Evolutionary conservation across 2,113 vertebrate genomes (phyloP), one percentile per base, ranked within the genome.

Genomic region (Campylomormyrus numenius): DNA sequence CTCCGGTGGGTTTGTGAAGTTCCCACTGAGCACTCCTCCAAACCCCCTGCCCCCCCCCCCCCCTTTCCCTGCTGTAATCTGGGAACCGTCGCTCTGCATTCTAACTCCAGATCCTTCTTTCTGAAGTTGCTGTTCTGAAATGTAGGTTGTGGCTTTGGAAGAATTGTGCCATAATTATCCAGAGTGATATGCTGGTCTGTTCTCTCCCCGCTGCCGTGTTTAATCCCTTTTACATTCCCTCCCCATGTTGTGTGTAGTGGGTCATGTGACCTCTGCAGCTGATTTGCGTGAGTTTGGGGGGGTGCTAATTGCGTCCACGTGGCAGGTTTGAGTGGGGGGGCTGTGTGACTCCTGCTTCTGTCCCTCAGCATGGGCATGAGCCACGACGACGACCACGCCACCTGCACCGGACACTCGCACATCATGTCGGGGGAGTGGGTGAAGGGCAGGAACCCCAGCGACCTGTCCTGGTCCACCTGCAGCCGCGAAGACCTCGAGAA

Each of bases 381-480:
- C 93, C 98, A 99, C 0, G 98, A 99, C 0, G 98, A 99, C 0
- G 98, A 99, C 89, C 97, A 99, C 46, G 92, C 95, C 0, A 94
- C 97, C 70, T 99, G 98, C 52, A 96, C 96, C 0, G 97, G 97
- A 31, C 96, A 97, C 91, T 98, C 98, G 50, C 97, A 99, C 93
- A 98, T 99, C 92, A 99, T 99, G 98, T 99, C 98, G 0, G 98
- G 98, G 91, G 98, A 99, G 90, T 99, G 98, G 98, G 97, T 99
- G 91, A 99, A 99, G 92, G 98, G 98, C 77, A 96, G 98, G 85
- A 99, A 97, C 92, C 98, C 98, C 92, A 99, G 98, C 19, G 98
- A 99, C 93, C 97, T 99, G 8, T 98, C 97, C 58, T 99, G 98
- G 98, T 99, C 98, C 24, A 96, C 97, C 66, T 99, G 98, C 94